phyloP scores from a whole-genome alignment of 2,797 vertebrate species.

The Chloroceryle inda region DNA sequence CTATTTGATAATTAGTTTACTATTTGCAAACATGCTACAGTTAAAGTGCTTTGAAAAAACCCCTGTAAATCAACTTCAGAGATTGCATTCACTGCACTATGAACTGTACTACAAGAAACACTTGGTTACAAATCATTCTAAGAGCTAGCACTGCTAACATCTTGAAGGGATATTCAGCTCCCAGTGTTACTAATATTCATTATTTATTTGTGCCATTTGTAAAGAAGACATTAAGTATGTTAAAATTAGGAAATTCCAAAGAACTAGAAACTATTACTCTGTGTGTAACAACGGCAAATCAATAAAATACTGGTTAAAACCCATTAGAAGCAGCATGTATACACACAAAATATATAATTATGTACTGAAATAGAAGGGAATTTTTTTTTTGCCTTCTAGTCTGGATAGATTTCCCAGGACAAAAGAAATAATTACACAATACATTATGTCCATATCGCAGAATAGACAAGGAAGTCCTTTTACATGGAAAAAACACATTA shows the following conservation, averaged over 20 bases:
- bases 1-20: background rate
- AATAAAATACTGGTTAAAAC: slow-evolving; percentile 17
- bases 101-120: slow-evolving; percentile 30
- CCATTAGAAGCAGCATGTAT: background rate
- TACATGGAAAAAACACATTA: background rate
- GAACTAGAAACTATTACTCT: background rate
- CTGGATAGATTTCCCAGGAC: background rate
- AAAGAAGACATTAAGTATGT: background rate
- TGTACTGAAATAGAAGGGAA: background rate
- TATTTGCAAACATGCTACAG: background rate
- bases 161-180: background rate
- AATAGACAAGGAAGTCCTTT: background rate
- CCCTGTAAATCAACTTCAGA: background rate
- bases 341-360: background rate
- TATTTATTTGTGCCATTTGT: background rate
- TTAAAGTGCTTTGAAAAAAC: background rate
- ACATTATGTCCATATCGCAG: background rate
- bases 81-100: slow-evolving; percentile 6
- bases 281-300: background rate
- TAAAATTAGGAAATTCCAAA: slow-evolving; percentile 3
- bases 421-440: background rate
- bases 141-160: background rate
- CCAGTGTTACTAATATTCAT: background rate
- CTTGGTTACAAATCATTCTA: slow-evolving; percentile 9
- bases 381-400: background rate